Evolutionary conservation across 2,797 vertebrate genomes (phyloP).

Genomic region (Nyctibius grandis): DNA sequence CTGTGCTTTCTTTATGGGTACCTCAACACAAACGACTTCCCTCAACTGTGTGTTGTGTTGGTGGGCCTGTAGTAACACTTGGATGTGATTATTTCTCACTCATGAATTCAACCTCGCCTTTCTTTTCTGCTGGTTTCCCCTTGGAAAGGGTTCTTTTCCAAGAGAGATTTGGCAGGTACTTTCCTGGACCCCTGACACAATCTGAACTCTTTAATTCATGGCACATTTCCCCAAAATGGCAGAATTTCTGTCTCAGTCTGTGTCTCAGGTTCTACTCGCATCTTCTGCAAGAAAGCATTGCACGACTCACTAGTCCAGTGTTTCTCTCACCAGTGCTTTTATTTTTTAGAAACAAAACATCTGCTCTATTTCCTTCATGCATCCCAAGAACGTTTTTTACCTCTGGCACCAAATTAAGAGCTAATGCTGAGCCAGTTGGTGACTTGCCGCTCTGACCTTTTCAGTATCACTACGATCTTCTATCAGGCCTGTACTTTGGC

Average conservation of each 20-base stretch:
- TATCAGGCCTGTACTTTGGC: rapidly evolving
- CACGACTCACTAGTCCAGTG: neutral
- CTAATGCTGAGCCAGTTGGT: neutral
- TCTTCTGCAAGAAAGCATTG: neutral
- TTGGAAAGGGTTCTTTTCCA: neutral
- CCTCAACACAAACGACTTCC: neutral
- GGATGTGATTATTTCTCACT: neutral
- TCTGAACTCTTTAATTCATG: neutral
- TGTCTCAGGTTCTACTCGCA: neutral
- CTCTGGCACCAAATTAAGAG: neutral
- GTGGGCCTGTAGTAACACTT: too few relatives aligned
- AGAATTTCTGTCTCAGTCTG: neutral
- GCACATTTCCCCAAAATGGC: neutral
- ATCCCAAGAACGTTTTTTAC: neutral
- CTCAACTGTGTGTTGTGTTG: neutral
- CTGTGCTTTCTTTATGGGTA: neutral
- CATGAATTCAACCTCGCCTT: neutral
- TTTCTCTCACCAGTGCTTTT: neutral
- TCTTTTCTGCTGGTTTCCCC: neutral
- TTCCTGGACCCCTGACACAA: too few relatives aligned
- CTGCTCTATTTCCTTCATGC: neutral
- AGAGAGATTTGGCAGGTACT: neutral
- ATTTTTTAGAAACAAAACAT: neutral
- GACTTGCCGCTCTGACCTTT: neutral
- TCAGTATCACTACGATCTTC: neutral